A percentile compares a stretch with the other conserved stretches of the same genome.
Evolutionary conservation across 1,140 invertebrate genomes (phyloP).

Genomic region (Drosophila nebulosa): DNA sequence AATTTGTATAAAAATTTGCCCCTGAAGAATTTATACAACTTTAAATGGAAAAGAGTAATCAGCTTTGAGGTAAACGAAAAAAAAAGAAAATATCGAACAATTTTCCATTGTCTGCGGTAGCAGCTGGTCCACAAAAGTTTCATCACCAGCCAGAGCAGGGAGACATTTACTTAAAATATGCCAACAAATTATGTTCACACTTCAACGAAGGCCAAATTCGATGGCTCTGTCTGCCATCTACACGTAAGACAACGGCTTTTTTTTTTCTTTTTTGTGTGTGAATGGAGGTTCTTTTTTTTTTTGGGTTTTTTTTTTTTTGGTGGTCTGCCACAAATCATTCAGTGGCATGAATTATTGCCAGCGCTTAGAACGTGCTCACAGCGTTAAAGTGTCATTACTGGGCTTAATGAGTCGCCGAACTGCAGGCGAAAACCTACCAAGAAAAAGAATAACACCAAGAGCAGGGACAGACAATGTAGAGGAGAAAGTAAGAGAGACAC

Average conservation of each 20-base stretch:
- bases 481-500: neutral
- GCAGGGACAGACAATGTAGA: neutral
- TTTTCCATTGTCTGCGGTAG: conserved; percentile 21
- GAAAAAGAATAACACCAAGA: neutral
- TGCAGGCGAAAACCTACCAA: conserved; percentile 17
- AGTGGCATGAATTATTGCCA: conserved; percentile 72
- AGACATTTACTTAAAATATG: conserved; percentile 55
- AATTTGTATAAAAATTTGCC: neutral
- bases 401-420: conserved; percentile 67
- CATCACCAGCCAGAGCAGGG: neutral
- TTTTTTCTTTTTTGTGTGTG: neutral
- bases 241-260: neutral
- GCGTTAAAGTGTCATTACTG: conserved; percentile 76
- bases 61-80: neutral
- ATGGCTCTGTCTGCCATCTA: conserved; percentile 22
- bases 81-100: conserved; percentile 16
- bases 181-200: conserved; percentile 70
- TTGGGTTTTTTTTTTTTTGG: neutral
- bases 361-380: conserved; percentile 69
- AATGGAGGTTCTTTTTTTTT: neutral
- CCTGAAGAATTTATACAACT: neutral
- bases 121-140: conserved; percentile 42
- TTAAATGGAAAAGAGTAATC: neutral
- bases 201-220: conserved; percentile 49
- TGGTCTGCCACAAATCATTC: conserved; percentile 65